Conservation (phyloP, 2,888 invertebrate species). For the Leistus spinibarbis region DNA sequence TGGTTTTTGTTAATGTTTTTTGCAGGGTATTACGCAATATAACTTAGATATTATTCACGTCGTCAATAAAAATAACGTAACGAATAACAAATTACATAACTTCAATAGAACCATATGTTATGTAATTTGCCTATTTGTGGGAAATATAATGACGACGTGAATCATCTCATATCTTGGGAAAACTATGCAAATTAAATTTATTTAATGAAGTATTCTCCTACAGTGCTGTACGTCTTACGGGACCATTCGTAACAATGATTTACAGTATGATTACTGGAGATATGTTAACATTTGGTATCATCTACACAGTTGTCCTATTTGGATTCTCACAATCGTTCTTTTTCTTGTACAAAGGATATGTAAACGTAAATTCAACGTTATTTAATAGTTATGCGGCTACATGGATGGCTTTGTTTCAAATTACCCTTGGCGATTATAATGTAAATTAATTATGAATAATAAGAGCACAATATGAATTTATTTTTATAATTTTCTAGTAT, state of each 20-base stretch:
- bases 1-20: conserved; percentile 99
- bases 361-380: conserved; percentile 78
- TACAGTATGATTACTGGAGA: conserved; percentile 99
- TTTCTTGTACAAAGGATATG: conserved; percentile 92
- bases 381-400: conserved; percentile 88
- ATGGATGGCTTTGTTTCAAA: conserved; percentile 98
- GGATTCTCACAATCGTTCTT: conserved; percentile 96
- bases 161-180: too few species aligned
- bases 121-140: too few species aligned
- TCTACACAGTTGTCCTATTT: conserved; percentile 91
- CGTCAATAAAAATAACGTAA: too few species aligned
- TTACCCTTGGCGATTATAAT: conserved; percentile 96
- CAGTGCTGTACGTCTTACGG: conserved; percentile 92
- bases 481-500: conserved; percentile 75
- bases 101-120: too few species aligned
- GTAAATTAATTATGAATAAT: conserved; percentile 63
- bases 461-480: neutral
- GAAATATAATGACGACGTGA: too few species aligned
- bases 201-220: conserved; percentile 40
- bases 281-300: conserved; percentile 97
- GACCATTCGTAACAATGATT: conserved; percentile 99
- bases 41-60: too few species aligned
- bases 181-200: conserved; percentile 2
- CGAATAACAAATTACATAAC: too few species aligned
- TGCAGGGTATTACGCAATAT: conserved; percentile 76